Evolutionary conservation across 2,888 invertebrate genomes (phyloP).

Genomic region (Apomyelois bistriatella): DNA sequence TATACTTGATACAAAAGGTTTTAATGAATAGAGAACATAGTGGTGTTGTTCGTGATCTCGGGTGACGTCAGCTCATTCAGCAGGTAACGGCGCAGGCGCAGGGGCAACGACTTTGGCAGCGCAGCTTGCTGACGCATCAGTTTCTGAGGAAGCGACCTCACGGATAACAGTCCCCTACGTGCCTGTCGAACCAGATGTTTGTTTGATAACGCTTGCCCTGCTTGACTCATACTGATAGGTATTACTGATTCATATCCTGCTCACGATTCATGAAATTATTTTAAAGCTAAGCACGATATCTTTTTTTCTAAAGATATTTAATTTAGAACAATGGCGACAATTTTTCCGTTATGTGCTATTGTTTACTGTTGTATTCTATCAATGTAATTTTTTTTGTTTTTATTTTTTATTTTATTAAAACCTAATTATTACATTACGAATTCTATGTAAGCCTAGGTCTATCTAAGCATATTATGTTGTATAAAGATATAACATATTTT

Average conservation of each 20-base stretch:
- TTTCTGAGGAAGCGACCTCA: slow-evolving; percentile 47
- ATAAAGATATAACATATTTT: too few relatives aligned
- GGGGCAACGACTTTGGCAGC: slow-evolving; percentile 61
- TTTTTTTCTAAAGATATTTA: background rate
- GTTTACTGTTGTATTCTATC: background rate
- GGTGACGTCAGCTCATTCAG: slow-evolving; percentile 13
- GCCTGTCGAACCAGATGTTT: slow-evolving; percentile 49
- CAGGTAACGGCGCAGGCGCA: slow-evolving; percentile 54
- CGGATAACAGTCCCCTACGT: slow-evolving; percentile 48
- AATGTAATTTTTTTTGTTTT: background rate
- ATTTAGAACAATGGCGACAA: background rate
- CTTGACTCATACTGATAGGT: slow-evolving; percentile 49
- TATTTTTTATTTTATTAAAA: too few relatives aligned
- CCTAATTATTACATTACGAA: too few relatives aligned
- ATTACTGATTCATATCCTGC: slow-evolving; percentile 56
- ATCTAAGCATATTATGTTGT: too few relatives aligned
- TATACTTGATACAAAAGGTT: background rate
- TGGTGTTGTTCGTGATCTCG: background rate
- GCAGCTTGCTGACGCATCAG: slow-evolving; percentile 63
- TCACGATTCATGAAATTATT: slow-evolving; percentile 47
- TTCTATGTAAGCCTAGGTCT: too few relatives aligned
- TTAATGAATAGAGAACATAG: background rate
- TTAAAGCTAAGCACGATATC: slow-evolving; percentile 29
- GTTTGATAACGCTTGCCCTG: slow-evolving; percentile 45
- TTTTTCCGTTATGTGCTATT: background rate